Evolutionary conservation across 2,888 invertebrate species (phyloP).

Genomic region (Drosophila kambysellisi): DNA sequence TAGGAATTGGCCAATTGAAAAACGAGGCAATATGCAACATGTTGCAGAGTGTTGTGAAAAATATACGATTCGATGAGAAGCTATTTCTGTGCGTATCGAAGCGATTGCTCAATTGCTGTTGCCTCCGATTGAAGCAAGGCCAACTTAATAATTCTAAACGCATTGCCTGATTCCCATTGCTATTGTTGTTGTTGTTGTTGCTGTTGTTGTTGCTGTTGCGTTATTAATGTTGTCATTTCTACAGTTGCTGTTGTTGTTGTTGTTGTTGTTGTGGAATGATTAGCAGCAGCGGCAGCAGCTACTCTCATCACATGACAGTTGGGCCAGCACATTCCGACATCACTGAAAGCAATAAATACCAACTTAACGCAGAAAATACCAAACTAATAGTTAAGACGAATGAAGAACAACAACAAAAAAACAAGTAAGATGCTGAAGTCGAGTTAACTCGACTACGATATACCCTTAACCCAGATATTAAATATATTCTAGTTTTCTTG

Average conservation of each 20-base stretch:
- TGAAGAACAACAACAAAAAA: conserved; percentile 25
- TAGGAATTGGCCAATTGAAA: neutral
- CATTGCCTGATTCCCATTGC: conserved; percentile 60
- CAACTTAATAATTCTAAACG: conserved; percentile 70
- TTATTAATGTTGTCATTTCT: conserved; percentile 10
- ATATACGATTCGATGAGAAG: conserved; percentile 1
- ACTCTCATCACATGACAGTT: conserved; percentile 73
- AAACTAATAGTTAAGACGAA: conserved; percentile 80
- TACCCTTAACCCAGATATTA: too few species aligned
- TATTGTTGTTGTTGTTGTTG: conserved; percentile 26
- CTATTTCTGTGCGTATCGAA: conserved; percentile 8
- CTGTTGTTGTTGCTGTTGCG: neutral
- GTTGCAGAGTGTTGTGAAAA: neutral
- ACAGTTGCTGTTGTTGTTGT: conserved; percentile 8
- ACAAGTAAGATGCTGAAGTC: too few species aligned
- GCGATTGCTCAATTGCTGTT: conserved; percentile 56
- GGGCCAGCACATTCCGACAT: conserved; percentile 80
- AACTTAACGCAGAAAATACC: conserved; percentile 84
- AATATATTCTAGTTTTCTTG: too few species aligned
- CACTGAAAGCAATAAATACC: conserved; percentile 84
- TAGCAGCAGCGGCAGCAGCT: conserved; percentile 65
- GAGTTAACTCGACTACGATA: too few species aligned
- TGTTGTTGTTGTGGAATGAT: conserved; percentile 69
- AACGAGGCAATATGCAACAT: neutral
- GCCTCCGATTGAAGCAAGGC: conserved; percentile 41